These are phyloP conservation scores for Anaspis maculata DNA, from an alignment of 2,888 invertebrate species.

Conservation along the genomic window DNA sequence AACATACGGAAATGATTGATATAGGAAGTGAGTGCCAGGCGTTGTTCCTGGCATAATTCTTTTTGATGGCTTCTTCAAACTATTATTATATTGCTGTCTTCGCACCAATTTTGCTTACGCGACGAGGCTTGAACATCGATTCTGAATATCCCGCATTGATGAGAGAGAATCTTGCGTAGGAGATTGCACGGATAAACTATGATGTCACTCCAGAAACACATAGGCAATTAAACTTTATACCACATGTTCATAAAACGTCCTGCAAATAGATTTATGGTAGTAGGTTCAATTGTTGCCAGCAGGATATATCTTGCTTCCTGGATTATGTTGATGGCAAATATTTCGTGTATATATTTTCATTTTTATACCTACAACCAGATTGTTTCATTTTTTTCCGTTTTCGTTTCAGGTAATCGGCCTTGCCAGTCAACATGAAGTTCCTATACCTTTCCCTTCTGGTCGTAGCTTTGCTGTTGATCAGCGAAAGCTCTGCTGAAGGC, in stretches of 20 bases:
- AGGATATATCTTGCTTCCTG: too few relatives aligned
- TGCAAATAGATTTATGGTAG: conserved; percentile 7
- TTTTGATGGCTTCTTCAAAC: too few relatives aligned
- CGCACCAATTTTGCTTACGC: too few relatives aligned
- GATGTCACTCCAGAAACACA: conserved; percentile 9
- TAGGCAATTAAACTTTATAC: conserved; percentile 7
- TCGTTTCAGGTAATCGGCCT: conserved; percentile 7
- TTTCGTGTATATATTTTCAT: background rate
- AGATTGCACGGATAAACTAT: conserved; percentile 7
- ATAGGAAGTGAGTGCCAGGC: too few relatives aligned
- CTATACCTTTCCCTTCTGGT: conserved; percentile 23
- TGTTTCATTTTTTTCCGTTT: background rate
- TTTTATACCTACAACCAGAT: background rate
- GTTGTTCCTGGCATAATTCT: too few relatives aligned
- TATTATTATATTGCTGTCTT: too few relatives aligned
- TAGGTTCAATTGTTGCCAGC: background rate
- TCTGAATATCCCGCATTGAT: background rate
- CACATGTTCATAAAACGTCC: conserved; percentile 10
- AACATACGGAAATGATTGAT: too few relatives aligned
- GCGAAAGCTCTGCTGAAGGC: conserved; percentile 23
- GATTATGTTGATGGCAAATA: background rate
- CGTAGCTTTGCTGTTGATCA: conserved; percentile 22
- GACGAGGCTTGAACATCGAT: too few relatives aligned
- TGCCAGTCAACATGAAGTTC: conserved; percentile 30
- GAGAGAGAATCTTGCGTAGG: conserved; percentile 7